phyloP scores from a whole-genome alignment of 2,113 vertebrate species.

The Chrysochloris asiatica region DNA sequence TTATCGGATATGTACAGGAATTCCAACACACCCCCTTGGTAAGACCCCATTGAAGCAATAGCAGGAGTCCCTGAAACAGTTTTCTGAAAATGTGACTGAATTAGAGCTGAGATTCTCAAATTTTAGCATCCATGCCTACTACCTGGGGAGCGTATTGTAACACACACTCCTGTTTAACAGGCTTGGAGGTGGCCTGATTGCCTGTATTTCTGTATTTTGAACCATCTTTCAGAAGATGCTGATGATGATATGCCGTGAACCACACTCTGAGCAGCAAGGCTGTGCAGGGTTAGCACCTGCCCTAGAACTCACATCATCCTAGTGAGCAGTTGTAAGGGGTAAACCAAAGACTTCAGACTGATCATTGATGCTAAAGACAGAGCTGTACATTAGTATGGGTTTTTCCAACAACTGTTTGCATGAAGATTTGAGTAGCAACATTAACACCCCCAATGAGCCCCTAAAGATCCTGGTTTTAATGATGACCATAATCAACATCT shows the following conservation, averaged over 20 bases:
- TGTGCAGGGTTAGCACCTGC: not conserved
- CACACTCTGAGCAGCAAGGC: too few relatives aligned
- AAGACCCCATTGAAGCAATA: not conserved
- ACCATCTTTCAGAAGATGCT: not conserved
- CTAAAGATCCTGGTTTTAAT: not conserved
- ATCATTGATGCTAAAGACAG: not conserved
- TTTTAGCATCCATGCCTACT: fast-evolving
- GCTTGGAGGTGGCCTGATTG: not conserved
- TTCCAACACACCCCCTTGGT: not conserved
- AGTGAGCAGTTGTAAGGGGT: not conserved
- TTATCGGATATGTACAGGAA: fast-evolving
- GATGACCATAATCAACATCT: too few relatives aligned
- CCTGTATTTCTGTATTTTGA: not conserved
- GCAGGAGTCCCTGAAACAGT: too few relatives aligned
- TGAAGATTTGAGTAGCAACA: too few relatives aligned
- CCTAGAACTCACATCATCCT: not conserved
- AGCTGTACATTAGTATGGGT: not conserved
- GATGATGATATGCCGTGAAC: fast-evolving
- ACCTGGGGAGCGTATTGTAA: fast-evolving
- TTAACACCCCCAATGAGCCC: not conserved
- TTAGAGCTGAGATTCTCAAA: not conserved
- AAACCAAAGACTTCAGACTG: not conserved
- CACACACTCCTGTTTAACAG: fast-evolving
- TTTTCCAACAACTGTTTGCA: not conserved
- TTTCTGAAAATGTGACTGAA: not conserved